Conservation (phyloP, 2,113 vertebrate genomes). For the Saguinus imperator region DNA sequence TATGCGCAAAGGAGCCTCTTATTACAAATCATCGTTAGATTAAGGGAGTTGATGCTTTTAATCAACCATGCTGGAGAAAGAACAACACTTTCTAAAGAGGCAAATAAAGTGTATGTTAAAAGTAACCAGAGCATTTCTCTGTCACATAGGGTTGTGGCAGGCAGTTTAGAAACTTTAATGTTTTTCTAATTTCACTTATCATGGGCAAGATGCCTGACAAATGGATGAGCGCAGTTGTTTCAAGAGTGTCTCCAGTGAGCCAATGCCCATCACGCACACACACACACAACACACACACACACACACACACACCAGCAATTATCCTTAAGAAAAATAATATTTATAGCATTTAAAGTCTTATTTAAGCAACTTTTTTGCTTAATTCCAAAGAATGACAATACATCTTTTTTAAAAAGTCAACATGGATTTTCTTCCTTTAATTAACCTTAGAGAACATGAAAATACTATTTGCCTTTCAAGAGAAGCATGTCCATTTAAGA, state of each 20-base stretch:
- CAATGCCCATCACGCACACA: neutral
- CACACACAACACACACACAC: neutral
- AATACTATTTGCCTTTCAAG: slow-evolving; percentile 19
- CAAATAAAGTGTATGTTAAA: slow-evolving; percentile 63
- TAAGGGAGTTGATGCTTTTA: slow-evolving; percentile 65
- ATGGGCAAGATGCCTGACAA: neutral
- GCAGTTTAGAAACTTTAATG: slow-evolving; percentile 50
- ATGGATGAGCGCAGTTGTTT: slow-evolving; percentile 37
- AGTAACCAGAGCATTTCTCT: neutral
- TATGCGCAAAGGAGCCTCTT: slow-evolving; percentile 39
- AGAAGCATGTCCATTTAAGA: slow-evolving; percentile 68
- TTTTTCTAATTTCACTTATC: slow-evolving; percentile 55
- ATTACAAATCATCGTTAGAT: slow-evolving; percentile 45
- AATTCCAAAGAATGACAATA: slow-evolving; percentile 55
- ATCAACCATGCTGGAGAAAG: slow-evolving; percentile 52
- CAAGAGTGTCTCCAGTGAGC: neutral
- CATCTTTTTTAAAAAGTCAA: slow-evolving; percentile 45
- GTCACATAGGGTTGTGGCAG: slow-evolving; percentile 15
- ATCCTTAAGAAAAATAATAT: slow-evolving; percentile 51
- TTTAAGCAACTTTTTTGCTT: slow-evolving; percentile 47
- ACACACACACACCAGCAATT: neutral
- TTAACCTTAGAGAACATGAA: slow-evolving; percentile 55
- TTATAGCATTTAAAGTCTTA: slow-evolving; percentile 57
- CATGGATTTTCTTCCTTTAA: slow-evolving; percentile 63
- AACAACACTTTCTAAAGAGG: slow-evolving; percentile 62